Percentiles rank a stretch among this genome's conserved stretches.
These are phyloP conservation scores for Trachythela sp. DNA, from an alignment of 64 coral and sea anemone species.

Conservation along the genomic window DNA sequence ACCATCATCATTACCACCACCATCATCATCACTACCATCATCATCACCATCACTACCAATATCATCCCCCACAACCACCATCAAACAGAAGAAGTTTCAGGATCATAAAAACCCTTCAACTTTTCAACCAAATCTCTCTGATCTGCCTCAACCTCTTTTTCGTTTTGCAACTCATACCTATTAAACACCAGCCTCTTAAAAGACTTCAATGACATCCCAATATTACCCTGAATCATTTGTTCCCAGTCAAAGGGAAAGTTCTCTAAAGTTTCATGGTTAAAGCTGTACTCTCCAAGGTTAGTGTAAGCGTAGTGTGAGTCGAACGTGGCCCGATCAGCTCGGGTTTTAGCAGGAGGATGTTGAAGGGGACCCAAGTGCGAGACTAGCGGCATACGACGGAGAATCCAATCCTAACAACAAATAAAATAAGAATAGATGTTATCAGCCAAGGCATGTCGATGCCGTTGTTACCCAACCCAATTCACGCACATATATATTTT, in stretches of 20 bases:
- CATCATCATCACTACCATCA: neutral
- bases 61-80: neutral
- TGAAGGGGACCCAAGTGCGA: constrained; percentile 20
- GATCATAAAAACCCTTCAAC: constrained; percentile 70
- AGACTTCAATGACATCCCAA: constrained; percentile 40
- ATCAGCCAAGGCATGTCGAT: too few relatives aligned
- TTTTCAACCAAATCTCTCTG: constrained; percentile 66
- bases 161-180: constrained; percentile 80
- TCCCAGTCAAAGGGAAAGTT: constrained; percentile 85
- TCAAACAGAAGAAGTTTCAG: neutral
- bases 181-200: constrained; percentile 71
- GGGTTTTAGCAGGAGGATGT: constrained; percentile 4
- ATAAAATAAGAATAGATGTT: neutral
- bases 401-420: constrained; percentile 70
- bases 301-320: constrained; percentile 56
- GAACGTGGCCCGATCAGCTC: constrained; percentile 3
- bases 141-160: constrained; percentile 56
- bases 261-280: constrained; percentile 78
- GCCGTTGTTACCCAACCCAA: too few relatives aligned
- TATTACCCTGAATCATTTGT: constrained; percentile 56
- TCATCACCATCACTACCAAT: too few relatives aligned
- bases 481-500: too few relatives aligned
- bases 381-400: constrained; percentile 59
- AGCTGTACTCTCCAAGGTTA: constrained; percentile 73
- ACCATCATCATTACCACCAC: neutral